Evolutionary conservation across 2,797 vertebrate species (phyloP).

Genomic region (Alosa sapidissima): DNA sequence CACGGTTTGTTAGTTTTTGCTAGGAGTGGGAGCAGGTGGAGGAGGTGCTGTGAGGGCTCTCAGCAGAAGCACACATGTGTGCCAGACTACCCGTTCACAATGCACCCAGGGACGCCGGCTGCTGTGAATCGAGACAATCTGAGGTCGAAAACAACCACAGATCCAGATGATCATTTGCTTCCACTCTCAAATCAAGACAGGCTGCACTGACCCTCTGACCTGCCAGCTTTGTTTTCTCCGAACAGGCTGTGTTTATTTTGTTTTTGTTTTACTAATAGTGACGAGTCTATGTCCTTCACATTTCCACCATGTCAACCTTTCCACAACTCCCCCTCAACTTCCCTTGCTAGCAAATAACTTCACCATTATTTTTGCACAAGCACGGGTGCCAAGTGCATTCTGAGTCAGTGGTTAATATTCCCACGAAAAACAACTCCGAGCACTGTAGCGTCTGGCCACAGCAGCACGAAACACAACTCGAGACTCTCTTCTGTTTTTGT

Average conservation of each 20-base stretch:
- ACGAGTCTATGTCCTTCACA: neutral
- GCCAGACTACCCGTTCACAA: neutral
- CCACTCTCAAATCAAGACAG: neutral
- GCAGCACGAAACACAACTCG: neutral
- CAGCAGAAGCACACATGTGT: neutral
- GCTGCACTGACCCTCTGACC: neutral
- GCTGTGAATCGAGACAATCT: neutral
- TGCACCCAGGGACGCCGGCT: neutral
- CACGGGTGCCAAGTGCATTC: slow-evolving; percentile 5
- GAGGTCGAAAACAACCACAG: neutral
- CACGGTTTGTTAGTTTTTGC: neutral
- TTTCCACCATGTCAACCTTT: neutral
- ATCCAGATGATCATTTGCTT: neutral
- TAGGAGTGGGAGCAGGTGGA: neutral
- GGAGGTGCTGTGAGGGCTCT: neutral
- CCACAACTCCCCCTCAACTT: neutral
- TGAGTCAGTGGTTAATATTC: slow-evolving; percentile 10
- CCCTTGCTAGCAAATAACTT: neutral
- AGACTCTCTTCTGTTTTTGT: neutral
- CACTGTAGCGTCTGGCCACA: neutral
- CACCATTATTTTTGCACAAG: neutral
- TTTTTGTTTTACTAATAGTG: neutral
- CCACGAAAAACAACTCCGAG: slow-evolving; percentile 9
- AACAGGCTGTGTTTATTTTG: neutral
- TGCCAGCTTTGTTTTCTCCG: slow-evolving; percentile 6